phyloP scores from a whole-genome alignment of 2,113 vertebrate genomes.

The Thalassoma bifasciatum region DNA sequence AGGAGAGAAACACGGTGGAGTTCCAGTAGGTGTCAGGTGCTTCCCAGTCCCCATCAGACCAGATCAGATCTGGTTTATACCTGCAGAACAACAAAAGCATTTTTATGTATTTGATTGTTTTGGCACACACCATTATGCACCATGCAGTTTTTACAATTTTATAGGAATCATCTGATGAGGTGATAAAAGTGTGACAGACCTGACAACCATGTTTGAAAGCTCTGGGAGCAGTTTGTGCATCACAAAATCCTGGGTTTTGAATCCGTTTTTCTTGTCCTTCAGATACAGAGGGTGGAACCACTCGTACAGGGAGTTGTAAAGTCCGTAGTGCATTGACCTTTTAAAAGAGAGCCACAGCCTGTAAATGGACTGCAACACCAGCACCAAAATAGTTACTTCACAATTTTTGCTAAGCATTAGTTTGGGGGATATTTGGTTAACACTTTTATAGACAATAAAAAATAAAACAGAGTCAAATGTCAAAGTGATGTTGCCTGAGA shows the following conservation, averaged over 20 bases:
- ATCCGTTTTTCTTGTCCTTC: conserved; percentile 88
- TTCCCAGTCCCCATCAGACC: conserved; percentile 98
- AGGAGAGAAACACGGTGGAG: conserved; percentile 92
- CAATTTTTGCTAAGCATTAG: too few species aligned
- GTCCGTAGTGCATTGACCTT: conserved; percentile 90
- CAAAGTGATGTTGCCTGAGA: too few species aligned
- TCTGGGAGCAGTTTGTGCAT: conserved; percentile 89
- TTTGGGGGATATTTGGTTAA: too few species aligned
- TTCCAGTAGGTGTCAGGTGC: conserved; percentile 96
- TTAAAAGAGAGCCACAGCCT: not conserved
- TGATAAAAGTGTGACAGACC: conserved; percentile 77
- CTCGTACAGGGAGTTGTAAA: conserved; percentile 93
- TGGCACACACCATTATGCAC: too few species aligned
- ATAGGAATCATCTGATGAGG: not conserved
- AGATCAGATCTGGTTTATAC: conserved; percentile 94
- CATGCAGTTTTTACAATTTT: not conserved
- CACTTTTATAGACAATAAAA: too few species aligned
- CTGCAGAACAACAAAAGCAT: conserved; percentile 33
- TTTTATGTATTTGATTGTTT: not conserved
- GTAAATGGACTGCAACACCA: too few species aligned
- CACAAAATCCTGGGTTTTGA: conserved; percentile 91
- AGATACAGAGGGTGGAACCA: conserved; percentile 96
- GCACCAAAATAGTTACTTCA: too few species aligned
- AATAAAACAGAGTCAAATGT: too few species aligned
- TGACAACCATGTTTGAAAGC: conserved; percentile 90